Percentiles rank a stretch among this genome's conserved stretches.
phyloP scores from a whole-genome alignment of 1,140 invertebrate genomes.

The Zaprionus gabonicus region DNA sequence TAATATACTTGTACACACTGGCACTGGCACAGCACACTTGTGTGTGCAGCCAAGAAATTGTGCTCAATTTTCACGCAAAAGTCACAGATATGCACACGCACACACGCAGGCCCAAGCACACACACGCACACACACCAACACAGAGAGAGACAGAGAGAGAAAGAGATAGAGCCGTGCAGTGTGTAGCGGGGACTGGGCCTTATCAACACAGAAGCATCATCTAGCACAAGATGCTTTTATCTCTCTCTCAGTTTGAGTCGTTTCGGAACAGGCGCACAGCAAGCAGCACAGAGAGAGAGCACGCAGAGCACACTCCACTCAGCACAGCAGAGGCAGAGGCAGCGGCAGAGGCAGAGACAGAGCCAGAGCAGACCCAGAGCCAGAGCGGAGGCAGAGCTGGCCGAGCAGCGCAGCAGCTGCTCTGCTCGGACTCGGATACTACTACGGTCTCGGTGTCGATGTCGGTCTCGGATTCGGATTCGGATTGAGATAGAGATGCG shows the following conservation, averaged over 20 bases:
- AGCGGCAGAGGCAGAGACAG: not conserved
- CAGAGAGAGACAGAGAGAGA: constrained; percentile 1
- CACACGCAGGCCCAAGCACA: constrained; percentile 10
- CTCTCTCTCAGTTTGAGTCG: constrained; percentile 83
- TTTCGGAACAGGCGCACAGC: constrained; percentile 78
- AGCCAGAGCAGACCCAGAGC: not conserved
- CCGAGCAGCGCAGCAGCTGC: not conserved
- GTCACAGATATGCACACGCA: constrained; percentile 38
- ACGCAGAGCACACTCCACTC: constrained; percentile 60
- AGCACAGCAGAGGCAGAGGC: constrained; percentile 21
- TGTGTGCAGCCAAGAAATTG: constrained; percentile 68
- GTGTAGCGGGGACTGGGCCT: constrained; percentile 51
- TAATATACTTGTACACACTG: constrained; percentile 33
- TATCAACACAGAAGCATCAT: constrained; percentile 83
- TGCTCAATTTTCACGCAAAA: constrained; percentile 74
- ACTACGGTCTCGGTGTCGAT: constrained; percentile 4
- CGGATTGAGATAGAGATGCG: not conserved
- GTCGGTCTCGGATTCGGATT: constrained; percentile 10
- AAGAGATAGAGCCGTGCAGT: constrained; percentile 19
- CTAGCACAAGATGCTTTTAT: constrained; percentile 81
- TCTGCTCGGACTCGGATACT: constrained; percentile 19
- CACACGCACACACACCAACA: not conserved
- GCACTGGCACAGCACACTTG: constrained; percentile 20
- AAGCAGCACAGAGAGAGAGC: constrained; percentile 38
- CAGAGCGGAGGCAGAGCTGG: not conserved